phyloP scores from a whole-genome alignment of 2,888 invertebrate species.

The Nematopogon swammerdamellus region DNA sequence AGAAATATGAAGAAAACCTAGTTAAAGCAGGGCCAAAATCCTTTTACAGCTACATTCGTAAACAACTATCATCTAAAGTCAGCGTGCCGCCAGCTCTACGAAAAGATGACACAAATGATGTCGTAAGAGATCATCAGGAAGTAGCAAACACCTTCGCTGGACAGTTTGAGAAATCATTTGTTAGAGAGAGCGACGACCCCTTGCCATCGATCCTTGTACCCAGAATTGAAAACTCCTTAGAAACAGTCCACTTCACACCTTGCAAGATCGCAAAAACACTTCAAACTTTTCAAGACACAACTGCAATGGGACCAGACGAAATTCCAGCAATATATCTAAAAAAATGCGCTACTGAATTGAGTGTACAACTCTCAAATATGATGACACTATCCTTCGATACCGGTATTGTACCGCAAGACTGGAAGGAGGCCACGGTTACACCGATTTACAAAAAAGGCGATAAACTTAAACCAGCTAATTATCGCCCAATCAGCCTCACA shows the following conservation, averaged over 20 bases:
- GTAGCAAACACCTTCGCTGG: background rate
- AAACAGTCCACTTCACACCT: too few species aligned
- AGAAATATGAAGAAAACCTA: background rate
- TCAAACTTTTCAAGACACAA: too few species aligned
- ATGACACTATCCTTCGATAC: background rate
- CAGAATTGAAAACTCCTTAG: too few species aligned
- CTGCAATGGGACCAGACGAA: background rate
- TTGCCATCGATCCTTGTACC: background rate
- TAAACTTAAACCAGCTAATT: background rate
- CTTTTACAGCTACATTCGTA: background rate
- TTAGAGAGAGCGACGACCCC: background rate
- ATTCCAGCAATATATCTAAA: background rate
- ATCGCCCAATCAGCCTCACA: too few species aligned
- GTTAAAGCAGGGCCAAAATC: background rate
- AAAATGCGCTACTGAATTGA: background rate
- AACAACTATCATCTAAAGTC: background rate
- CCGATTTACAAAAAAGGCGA: background rate
- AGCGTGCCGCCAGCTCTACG: background rate
- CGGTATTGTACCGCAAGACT: background rate
- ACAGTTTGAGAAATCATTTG: background rate
- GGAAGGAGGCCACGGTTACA: background rate
- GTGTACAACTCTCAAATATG: background rate
- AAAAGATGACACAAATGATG: background rate
- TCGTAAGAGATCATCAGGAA: background rate
- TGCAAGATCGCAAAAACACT: too few species aligned